Evolutionary conservation across 2,888 invertebrate genomes (phyloP), one percentile per base, ranked within the genome.

Genomic region (Drosophila eohydei): DNA sequence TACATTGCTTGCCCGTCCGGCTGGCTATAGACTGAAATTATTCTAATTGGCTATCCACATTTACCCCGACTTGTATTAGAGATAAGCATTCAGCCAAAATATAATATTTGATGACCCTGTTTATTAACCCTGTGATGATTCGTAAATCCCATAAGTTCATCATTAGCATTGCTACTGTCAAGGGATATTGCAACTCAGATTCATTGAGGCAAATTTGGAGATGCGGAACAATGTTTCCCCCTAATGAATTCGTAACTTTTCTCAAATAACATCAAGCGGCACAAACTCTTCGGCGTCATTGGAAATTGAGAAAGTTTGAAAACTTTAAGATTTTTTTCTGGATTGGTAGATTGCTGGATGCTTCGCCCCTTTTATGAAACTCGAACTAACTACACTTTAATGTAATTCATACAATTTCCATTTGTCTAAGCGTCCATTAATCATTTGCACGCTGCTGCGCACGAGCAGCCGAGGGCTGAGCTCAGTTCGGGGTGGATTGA

Each of bases 341-440:
- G 21, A 21, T 21, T 28, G 40, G 41, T 40, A 21, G 41, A 50
- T 52, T 54, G 51, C 65, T 36, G 60, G 46, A 59, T 38, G 50
- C 32, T 36, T 54, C 44, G 38, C 30, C 55, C 66, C 41, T 59
- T 61, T 75, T 69, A 59, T 65, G 71, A 74, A 74, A 69, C 73
- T 71, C 74, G 61, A 83, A 79, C 89, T 79, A 88, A 88, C 84
- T 85, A 90, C 88, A 90, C 90, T 91, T 91, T 90, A 91, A 91
- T 91, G 91, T 90, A 91, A 92, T 91, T 91, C 91, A 90, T 91
- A 91, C 91, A 91, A 92, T 92, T 92, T 92, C 91, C 91, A 92
- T 92, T 92, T 92, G 92, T 92, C 92, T 92, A 84, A 89, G 79
- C 89, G 83, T 85, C 88, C 92, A 92, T 92, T 92, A 92, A 92